These are phyloP conservation scores for zebrafish (Danio rerio) DNA, from an alignment of 2,113 vertebrate species.

Conservation along the genomic window DNA sequence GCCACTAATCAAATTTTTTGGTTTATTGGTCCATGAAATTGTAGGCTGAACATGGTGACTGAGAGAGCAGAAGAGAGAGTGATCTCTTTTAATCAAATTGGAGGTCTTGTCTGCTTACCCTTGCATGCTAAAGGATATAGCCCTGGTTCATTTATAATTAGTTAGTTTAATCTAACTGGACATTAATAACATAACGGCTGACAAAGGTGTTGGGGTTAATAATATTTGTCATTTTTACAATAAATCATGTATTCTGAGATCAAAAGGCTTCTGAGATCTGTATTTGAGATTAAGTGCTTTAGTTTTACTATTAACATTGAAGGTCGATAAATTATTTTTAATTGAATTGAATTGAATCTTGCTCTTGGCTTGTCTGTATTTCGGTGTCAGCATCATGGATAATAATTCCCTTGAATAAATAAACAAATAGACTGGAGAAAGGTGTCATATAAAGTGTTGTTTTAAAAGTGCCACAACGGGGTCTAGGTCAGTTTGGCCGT, in stretches of 20 bases:
- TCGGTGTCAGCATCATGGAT: background rate
- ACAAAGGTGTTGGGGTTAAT: slow-evolving; percentile 68
- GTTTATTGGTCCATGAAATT: slow-evolving; percentile 44
- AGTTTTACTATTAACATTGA: background rate
- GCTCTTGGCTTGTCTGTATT: background rate
- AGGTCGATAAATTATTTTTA: background rate
- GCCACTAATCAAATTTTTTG: slow-evolving; percentile 63
- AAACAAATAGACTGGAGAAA: background rate
- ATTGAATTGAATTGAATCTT: background rate
- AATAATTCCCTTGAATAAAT: background rate
- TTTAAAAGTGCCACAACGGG: background rate
- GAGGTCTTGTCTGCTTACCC: slow-evolving; percentile 60
- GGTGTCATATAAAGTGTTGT: background rate
- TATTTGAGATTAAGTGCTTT: slow-evolving; percentile 25
- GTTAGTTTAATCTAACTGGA: slow-evolving; percentile 62
- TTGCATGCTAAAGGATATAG: slow-evolving; percentile 46
- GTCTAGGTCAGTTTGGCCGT: slow-evolving; percentile 24
- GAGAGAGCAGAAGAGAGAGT: slow-evolving; percentile 58
- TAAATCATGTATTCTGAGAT: slow-evolving; percentile 25
- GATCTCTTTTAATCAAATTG: slow-evolving; percentile 64
- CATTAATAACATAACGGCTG: slow-evolving; percentile 52
- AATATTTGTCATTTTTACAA: slow-evolving; percentile 58
- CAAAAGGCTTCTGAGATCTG: background rate
- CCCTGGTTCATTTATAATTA: slow-evolving; percentile 62
- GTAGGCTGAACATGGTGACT: slow-evolving; percentile 58